Percentiles rank a stretch among this genome's conserved stretches.
phyloP scores from a whole-genome alignment of 2,113 vertebrate genomes.

The Thamnaconus septentrionalis region DNA sequence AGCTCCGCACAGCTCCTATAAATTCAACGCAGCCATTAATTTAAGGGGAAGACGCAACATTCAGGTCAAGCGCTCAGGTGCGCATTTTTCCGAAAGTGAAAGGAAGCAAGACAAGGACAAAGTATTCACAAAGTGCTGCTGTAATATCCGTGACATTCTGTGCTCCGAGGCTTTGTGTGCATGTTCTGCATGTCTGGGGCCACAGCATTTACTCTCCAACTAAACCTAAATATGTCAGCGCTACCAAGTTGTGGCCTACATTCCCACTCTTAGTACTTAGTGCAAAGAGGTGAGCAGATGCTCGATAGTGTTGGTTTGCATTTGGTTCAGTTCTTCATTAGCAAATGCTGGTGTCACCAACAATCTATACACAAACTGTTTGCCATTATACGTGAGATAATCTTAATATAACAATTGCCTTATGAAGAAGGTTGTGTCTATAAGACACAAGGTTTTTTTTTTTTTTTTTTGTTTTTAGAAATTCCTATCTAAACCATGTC shows the following conservation, averaged over 20 bases:
- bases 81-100: slow-evolving; percentile 11
- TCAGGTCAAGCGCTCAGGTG: slow-evolving; percentile 51
- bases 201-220: slow-evolving; percentile 5
- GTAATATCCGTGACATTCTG: not conserved
- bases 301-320: too few species aligned
- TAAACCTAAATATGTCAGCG: slow-evolving; percentile 33
- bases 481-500: not conserved
- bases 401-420: too few species aligned
- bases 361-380: too few species aligned
- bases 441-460: too few species aligned
- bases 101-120: slow-evolving; percentile 11
- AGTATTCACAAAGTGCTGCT: not conserved
- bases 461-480: too few species aligned
- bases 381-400: too few species aligned
- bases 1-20: slow-evolving; percentile 97
- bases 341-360: too few species aligned
- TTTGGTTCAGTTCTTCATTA: too few species aligned
- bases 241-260: slow-evolving; percentile 29
- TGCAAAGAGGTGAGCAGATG: too few species aligned
- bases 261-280: slow-evolving; percentile 20
- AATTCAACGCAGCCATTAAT: slow-evolving; percentile 51
- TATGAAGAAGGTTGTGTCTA: too few species aligned
- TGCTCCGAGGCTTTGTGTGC: not conserved
- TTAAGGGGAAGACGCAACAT: slow-evolving; percentile 36
- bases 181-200: slow-evolving; percentile 1